These are phyloP conservation scores for Ctenomys sociabilis DNA, from an alignment of 2,113 vertebrate species.

Conservation along the genomic window DNA sequence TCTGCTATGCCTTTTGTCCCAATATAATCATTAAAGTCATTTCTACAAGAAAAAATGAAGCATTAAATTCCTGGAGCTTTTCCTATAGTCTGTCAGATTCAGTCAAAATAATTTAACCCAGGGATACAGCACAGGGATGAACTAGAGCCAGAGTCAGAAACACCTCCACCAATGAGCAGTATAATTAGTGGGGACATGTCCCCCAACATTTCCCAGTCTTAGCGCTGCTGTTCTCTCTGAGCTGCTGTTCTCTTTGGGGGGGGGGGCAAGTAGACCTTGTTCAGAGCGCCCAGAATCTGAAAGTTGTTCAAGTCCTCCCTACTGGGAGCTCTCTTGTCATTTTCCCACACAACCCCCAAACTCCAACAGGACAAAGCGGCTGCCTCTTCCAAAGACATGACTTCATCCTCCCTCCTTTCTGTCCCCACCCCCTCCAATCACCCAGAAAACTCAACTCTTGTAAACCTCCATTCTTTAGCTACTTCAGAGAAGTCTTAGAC, in stretches of 20 bases:
- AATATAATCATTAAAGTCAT: neutral
- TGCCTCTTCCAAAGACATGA: neutral
- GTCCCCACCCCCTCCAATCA: neutral
- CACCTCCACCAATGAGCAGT: neutral
- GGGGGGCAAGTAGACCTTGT: neutral
- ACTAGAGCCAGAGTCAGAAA: neutral
- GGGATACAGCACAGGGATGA: neutral
- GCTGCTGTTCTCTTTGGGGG: neutral
- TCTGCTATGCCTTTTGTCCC: neutral
- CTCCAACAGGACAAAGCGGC: neutral
- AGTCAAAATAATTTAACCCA: neutral
- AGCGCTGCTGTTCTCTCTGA: neutral
- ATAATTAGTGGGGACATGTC: neutral
- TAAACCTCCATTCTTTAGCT: neutral
- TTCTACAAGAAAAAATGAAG: neutral
- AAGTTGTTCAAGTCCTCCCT: neutral
- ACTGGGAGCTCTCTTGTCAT: neutral
- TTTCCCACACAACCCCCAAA: neutral
- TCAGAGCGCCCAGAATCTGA: neutral
- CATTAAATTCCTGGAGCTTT: neutral
- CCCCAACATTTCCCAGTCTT: neutral
- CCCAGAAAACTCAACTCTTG: neutral
- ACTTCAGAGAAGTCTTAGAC: neutral
- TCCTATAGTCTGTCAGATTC: accelerated
- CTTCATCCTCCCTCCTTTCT: neutral